A percentile compares a stretch with the other conserved stretches of the same genome.
These are phyloP conservation scores for Crocallis elinguaria DNA, from an alignment of 2,888 invertebrate species.

Conservation along the genomic window DNA sequence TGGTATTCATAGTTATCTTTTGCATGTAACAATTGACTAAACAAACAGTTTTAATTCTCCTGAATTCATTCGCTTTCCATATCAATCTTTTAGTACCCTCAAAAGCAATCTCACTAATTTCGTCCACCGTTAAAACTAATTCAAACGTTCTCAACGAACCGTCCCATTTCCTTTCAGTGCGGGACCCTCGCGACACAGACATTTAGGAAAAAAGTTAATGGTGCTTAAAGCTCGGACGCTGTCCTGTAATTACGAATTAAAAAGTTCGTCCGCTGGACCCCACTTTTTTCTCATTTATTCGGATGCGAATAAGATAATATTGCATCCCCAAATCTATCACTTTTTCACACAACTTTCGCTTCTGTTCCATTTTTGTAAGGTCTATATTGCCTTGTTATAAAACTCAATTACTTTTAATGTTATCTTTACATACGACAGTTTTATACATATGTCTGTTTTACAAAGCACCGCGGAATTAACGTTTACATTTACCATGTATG, in stretches of 20 bases:
- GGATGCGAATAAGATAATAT: constrained; percentile 78
- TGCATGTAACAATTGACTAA: no score
- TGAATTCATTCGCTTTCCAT: constrained; percentile 4
- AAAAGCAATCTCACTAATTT: constrained; percentile 42
- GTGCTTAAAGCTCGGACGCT: constrained; percentile 80
- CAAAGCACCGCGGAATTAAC: constrained; percentile 72
- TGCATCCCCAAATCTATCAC: constrained; percentile 64
- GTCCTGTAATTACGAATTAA: constrained; percentile 85
- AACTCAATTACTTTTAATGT: constrained; percentile 75
- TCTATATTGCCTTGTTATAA: constrained; percentile 42
- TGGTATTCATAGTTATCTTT: no score
- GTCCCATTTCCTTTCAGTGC: constrained; percentile 62
- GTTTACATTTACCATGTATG: constrained; percentile 54
- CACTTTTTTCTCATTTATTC: constrained; percentile 82
- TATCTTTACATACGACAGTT: constrained; percentile 75
- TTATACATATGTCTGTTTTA: constrained; percentile 64
- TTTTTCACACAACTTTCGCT: constrained; percentile 35
- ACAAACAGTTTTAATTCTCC: no score
- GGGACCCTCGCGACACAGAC: constrained; percentile 68
- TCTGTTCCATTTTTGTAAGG: constrained; percentile 45
- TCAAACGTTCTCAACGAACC: constrained; percentile 69
- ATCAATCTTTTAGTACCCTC: constrained; percentile 15
- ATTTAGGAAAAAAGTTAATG: constrained; percentile 83
- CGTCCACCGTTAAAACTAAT: constrained; percentile 56
- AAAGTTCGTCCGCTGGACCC: constrained; percentile 79